A percentile compares a stretch with the other conserved stretches of the same genome.
Evolutionary conservation across 1,140 invertebrate species (phyloP).

Genomic region (Atta colombica): DNA sequence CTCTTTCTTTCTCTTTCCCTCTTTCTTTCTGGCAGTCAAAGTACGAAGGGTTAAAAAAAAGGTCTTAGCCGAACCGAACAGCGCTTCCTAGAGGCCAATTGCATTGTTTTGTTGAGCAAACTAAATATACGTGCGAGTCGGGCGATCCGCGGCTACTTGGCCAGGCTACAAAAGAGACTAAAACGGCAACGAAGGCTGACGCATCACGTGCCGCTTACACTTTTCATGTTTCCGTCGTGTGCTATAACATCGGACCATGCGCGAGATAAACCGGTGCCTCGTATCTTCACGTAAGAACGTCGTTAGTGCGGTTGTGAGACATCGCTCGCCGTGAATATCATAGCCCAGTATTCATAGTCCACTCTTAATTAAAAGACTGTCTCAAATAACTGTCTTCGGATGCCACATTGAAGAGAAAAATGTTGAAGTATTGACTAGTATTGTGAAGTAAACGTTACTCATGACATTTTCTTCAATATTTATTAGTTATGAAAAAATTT

Average conservation of each 20-base stretch:
- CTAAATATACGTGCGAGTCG: conserved; percentile 83
- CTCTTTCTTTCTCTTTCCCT: background rate
- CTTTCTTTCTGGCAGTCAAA: conserved; percentile 6
- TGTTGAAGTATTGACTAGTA: too few species aligned
- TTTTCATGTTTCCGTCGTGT: conserved; percentile 77
- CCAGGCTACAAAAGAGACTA: conserved; percentile 77
- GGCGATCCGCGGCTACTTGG: conserved; percentile 80
- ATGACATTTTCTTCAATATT: too few species aligned
- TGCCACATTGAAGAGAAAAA: too few species aligned
- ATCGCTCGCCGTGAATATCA: conserved; percentile 37
- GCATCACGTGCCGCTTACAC: conserved; percentile 80
- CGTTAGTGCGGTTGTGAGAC: background rate
- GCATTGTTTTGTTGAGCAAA: conserved; percentile 82
- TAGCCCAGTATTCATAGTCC: background rate
- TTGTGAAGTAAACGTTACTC: too few species aligned
- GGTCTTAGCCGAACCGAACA: conserved; percentile 45
- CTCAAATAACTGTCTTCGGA: too few species aligned
- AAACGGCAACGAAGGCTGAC: conserved; percentile 59
- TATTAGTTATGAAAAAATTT: too few species aligned
- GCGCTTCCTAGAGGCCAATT: conserved; percentile 81
- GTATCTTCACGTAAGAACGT: background rate
- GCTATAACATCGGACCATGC: conserved; percentile 55
- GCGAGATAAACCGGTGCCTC: conserved; percentile 20
- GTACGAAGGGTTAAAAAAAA: conserved; percentile 63
- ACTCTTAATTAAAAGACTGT: too few species aligned